Conservation (phyloP, 2,888 invertebrate genomes). For the Fragum sueziense region DNA sequence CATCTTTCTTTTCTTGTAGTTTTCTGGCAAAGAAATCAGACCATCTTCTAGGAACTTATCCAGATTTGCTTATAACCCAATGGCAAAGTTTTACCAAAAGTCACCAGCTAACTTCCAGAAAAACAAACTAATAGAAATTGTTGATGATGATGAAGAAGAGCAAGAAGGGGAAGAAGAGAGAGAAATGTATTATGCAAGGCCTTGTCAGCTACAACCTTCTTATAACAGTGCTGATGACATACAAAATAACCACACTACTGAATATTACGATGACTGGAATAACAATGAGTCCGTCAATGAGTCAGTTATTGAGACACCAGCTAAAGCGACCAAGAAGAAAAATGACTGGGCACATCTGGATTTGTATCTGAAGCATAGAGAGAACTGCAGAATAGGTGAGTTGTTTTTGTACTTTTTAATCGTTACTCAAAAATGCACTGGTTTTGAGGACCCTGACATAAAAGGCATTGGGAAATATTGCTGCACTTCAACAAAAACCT, state of each 20-base stretch:
- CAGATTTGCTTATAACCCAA: conserved; percentile 44
- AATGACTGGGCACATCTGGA: conserved; percentile 67
- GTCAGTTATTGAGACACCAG: neutral
- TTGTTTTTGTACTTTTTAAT: neutral
- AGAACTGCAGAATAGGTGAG: conserved; percentile 39
- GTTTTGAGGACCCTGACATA: no score
- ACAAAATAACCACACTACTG: neutral
- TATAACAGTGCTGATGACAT: neutral
- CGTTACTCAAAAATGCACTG: no score
- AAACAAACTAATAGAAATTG: neutral
- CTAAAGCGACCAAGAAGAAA: neutral
- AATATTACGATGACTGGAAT: no score
- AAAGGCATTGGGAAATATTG: no score
- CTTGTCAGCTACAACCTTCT: neutral
- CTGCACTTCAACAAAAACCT: no score
- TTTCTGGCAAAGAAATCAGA: conserved; percentile 3
- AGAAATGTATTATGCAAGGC: neutral
- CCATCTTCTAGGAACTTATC: conserved; percentile 21
- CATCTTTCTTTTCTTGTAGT: neutral
- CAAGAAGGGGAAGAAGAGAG: no score
- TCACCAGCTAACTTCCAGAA: neutral
- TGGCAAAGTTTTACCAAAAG: neutral
- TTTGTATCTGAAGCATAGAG: conserved; percentile 80
- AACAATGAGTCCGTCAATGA: neutral
- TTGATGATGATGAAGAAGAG: neutral